Base-by-base conservation (phyloP, 2,888 invertebrate genomes). In the Sepiola atlantica region DNA sequence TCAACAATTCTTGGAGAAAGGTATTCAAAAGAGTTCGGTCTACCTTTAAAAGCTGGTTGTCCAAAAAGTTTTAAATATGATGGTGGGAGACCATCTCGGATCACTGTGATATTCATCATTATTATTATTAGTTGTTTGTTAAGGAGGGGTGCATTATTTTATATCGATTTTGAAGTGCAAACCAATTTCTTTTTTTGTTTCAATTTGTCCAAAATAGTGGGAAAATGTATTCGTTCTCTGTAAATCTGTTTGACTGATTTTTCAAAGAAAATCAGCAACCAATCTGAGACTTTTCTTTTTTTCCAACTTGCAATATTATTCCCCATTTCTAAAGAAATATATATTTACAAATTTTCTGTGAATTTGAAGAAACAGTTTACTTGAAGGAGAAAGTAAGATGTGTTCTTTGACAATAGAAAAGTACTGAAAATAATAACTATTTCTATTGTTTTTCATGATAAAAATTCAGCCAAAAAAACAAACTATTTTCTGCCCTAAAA, bases 1-100 rank as follows among this genome's bases (percentile, higher is more conserved):
- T 94, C 94, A 95, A 90, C 94, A 95, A 55, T 97, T 97, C 94
- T 95, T 97, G 55, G 95, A 95, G 94, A 95, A 96, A 55, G 97
- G 96, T 32, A 95, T 96, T 24, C 57, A 94, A 35, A 95, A 95
- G 94, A 95, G 95, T 77, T 95, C 94, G 55, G 94, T 35, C 12
- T 94, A 94, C 54, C 54, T 94, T 57, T 32, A 55, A 94, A 55
- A 55, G 1, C 28, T 12, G n/a, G 24, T 61, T 61, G 24, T 45
- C 61, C 28, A 20, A 61, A 61, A 61, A 4, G 24, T 61, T 61
- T 10, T 1, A 6, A 77, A 21, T n/a, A 77, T 77, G 77, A n/a
- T 77, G n/a, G n/a, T 45, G 45, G 16, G 77, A 14, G 77, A 32
- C 77, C 77, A n/a, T 77, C n/a, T 77, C n/a, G n/a, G 18, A n/a